These are phyloP conservation scores for Scomberomorus guttatus DNA, from an alignment of 2,797 vertebrate species.

Conservation along the genomic window DNA sequence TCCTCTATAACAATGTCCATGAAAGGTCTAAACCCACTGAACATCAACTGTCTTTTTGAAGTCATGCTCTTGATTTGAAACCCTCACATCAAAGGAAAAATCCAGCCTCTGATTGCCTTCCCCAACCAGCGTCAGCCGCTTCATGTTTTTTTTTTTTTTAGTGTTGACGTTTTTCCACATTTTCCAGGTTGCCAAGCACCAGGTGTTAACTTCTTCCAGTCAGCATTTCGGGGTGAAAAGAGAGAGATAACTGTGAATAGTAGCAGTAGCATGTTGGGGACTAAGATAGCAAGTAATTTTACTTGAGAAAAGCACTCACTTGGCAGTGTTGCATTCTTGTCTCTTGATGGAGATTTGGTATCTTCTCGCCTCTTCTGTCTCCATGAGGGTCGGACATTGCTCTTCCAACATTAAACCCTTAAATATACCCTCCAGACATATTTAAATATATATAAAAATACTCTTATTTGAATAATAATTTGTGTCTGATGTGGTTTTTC, in stretches of 20 bases:
- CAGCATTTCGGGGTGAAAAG: too few species aligned
- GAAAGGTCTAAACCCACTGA: background rate
- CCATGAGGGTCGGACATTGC: background rate
- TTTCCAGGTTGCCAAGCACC: background rate
- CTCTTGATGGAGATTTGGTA: background rate
- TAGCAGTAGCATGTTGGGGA: background rate
- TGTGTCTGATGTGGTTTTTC: too few species aligned
- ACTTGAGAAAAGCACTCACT: slow-evolving; percentile 1
- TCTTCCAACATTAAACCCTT: too few species aligned
- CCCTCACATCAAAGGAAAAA: background rate
- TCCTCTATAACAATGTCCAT: background rate
- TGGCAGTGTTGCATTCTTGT: background rate
- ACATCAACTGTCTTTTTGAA: background rate
- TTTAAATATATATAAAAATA: too few species aligned
- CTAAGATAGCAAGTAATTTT: background rate
- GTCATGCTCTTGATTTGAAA: background rate
- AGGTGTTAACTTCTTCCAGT: background rate
- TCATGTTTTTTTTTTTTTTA: too few species aligned
- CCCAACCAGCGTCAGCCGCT: background rate
- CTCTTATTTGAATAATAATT: too few species aligned
- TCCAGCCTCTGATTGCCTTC: background rate
- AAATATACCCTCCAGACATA: too few species aligned
- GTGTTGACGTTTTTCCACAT: background rate
- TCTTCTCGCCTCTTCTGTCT: background rate
- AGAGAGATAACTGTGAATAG: background rate